A percentile compares a stretch with the other conserved stretches of the same genome.
Evolutionary conservation across 92 coral and sea anemone species (phyloP).

Genomic region (Blastomussa wellsi): DNA sequence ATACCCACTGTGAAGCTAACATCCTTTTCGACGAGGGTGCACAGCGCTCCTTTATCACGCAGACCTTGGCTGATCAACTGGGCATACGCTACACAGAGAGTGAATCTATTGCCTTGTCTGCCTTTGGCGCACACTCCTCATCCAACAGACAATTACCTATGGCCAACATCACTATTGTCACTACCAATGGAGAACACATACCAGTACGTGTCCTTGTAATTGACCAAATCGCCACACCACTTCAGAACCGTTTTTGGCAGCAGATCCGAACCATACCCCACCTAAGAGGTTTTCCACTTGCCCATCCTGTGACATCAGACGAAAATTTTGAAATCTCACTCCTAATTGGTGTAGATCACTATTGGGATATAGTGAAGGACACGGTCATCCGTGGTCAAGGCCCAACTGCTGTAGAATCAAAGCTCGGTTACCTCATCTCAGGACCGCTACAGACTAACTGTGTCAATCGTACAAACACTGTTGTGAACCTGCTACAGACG

Average conservation of each 20-base stretch:
- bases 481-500: constrained; percentile 10
- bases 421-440: constrained; percentile 49
- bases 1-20: constrained; percentile 28
- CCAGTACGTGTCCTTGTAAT: constrained; percentile 16
- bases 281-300: constrained; percentile 35
- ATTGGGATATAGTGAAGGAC: constrained; percentile 56
- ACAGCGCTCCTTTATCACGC: constrained; percentile 53
- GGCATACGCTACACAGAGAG: background rate
- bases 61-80: no score
- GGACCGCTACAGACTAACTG: background rate
- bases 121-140: constrained; percentile 15
- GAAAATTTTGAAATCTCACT: background rate
- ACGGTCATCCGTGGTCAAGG: constrained; percentile 41
- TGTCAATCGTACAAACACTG: background rate
- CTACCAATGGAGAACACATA: constrained; percentile 28
- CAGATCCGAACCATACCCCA: constrained; percentile 17
- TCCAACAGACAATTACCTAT: constrained; percentile 34
- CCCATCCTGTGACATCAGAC: constrained; percentile 26
- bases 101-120: constrained; percentile 24
- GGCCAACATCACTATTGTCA: constrained; percentile 20
- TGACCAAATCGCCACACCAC: no score
- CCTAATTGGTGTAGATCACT: constrained; percentile 22
- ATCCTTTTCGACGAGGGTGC: constrained; percentile 54
- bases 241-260: no score
- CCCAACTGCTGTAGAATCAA: constrained; percentile 50